Evolutionary conservation across 2,797 vertebrate genomes (phyloP).

Genomic region (Strix occidentalis): DNA sequence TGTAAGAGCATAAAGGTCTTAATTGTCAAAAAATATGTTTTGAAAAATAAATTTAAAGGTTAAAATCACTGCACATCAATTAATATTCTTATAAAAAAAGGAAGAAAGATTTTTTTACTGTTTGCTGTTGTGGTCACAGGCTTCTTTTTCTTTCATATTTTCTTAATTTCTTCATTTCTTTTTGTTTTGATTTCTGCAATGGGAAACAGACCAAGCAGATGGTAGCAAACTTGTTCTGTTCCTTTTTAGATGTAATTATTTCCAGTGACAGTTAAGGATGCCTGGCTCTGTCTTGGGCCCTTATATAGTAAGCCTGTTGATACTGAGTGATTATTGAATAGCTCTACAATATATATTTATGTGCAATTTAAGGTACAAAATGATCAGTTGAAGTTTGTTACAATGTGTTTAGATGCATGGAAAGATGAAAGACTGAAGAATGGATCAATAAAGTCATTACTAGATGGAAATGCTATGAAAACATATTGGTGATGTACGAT

Average conservation of each 20-base stretch:
- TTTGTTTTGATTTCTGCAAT: neutral
- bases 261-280: neutral
- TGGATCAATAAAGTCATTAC: constrained; percentile 57
- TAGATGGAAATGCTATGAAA: constrained; percentile 53
- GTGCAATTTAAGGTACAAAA: constrained; percentile 17
- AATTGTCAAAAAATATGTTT: neutral
- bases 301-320: neutral
- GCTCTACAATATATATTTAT: constrained; percentile 1
- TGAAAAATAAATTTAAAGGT: neutral
- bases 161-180: neutral
- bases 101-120: neutral
- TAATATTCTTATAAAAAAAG: neutral
- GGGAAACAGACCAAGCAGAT: neutral
- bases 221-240: neutral
- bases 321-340: neutral
- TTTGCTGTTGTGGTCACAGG: neutral
- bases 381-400: constrained; percentile 10
- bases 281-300: neutral
- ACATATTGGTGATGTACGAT: constrained; percentile 1
- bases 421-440: constrained; percentile 26
- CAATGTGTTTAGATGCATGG: neutral
- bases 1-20: neutral
- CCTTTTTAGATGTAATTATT: neutral
- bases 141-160: neutral
- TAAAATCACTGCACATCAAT: neutral